Evolutionary conservation across 2,888 invertebrate species (phyloP).

Genomic region (Parnassius orleans): DNA sequence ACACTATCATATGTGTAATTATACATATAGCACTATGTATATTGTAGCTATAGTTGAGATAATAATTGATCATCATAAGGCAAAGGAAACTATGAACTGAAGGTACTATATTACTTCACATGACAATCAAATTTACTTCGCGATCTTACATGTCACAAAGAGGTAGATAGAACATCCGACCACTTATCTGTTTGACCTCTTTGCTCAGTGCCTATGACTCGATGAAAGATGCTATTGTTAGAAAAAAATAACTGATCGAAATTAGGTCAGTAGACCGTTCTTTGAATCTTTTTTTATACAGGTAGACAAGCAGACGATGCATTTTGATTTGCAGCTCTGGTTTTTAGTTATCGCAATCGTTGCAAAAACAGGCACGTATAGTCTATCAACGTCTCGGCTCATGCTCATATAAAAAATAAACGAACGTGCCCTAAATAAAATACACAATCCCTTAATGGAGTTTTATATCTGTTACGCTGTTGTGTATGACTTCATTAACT

Average conservation of each 20-base stretch:
- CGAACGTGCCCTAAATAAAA: conserved; percentile 9
- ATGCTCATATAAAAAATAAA: conserved; percentile 8
- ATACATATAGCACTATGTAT: too few relatives aligned
- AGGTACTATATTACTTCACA: background rate
- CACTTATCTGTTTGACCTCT: conserved; percentile 11
- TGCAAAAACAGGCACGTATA: conserved; percentile 6
- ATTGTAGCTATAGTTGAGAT: too few relatives aligned
- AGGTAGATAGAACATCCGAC: conserved; percentile 7
- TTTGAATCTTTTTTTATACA: conserved; percentile 1
- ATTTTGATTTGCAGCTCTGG: conserved; percentile 10
- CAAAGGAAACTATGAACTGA: too few relatives aligned
- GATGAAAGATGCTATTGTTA: conserved; percentile 6
- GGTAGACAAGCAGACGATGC: conserved; percentile 3
- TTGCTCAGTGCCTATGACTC: conserved; percentile 5
- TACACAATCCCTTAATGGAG: background rate
- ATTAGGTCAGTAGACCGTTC: conserved; percentile 18
- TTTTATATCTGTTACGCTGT: background rate
- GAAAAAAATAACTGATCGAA: conserved; percentile 18
- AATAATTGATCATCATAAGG: too few relatives aligned
- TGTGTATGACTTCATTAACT: background rate
- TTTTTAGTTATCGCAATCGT: conserved; percentile 1
- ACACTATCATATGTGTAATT: too few relatives aligned
- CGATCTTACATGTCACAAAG: conserved; percentile 2
- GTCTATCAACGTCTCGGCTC: conserved; percentile 1
- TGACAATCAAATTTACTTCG: background rate